Evolutionary conservation across 2,888 invertebrate genomes (phyloP).

Genomic region (Bellardia bayeri): DNA sequence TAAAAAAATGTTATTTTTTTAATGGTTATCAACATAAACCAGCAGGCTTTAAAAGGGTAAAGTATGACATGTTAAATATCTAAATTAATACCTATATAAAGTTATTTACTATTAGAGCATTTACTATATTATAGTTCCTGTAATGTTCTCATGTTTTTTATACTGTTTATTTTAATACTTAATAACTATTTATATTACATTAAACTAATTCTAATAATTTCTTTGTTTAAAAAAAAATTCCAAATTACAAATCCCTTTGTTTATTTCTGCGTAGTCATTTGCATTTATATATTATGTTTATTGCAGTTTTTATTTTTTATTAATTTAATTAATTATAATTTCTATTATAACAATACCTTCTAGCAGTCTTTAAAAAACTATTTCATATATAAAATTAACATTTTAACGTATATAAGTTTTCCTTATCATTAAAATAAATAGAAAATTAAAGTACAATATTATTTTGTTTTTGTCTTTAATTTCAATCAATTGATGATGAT

Average conservation of each 20-base stretch:
- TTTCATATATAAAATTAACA: not conserved
- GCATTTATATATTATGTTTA: not conserved
- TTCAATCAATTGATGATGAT: conserved; percentile 39
- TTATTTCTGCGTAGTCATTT: not conserved
- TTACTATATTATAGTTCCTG: too few relatives aligned
- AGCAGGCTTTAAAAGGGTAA: too few relatives aligned
- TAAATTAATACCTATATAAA: too few relatives aligned
- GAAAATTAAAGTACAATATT: conserved; percentile 26
- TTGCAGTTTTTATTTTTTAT: conserved; percentile 2
- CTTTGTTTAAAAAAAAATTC: not conserved
- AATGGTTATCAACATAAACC: too few relatives aligned
- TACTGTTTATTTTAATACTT: not conserved
- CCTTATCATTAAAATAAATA: conserved; percentile 3
- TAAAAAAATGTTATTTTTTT: too few relatives aligned
- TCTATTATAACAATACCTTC: not conserved
- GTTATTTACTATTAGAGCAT: too few relatives aligned
- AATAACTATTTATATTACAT: not conserved
- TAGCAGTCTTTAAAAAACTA: too few relatives aligned
- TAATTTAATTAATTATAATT: conserved; percentile 13
- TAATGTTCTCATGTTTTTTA: too few relatives aligned
- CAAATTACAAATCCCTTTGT: not conserved
- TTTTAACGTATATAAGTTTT: conserved; percentile 7
- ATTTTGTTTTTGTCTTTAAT: conserved; percentile 1
- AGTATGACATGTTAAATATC: too few relatives aligned
- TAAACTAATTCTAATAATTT: conserved; percentile 13